Base-by-base conservation (phyloP, 2,888 invertebrate genomes). In the Hirtodrosophila alboralis region DNA sequence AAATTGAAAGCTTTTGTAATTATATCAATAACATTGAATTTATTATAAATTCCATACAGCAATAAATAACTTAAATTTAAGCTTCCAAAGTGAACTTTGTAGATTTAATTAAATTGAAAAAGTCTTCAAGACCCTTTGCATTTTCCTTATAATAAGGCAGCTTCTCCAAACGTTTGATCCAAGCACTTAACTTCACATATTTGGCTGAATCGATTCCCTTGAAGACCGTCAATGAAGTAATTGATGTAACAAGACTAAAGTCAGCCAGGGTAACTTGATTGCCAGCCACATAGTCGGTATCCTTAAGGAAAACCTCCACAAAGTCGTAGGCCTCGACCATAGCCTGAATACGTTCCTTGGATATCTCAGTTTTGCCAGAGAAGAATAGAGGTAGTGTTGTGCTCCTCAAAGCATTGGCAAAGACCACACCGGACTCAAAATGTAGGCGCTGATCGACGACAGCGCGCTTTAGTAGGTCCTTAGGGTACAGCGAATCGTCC, bases 181-280 rank as follows among this genome's bases (percentile, higher is more conserved):
- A 89, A 21, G 73, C 78, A 0, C 30, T 56, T 6, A 88, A 2
- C 45, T 85, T 88, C 0, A 77, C 79, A 51, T 76, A 88, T 48
- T 75, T 87, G 5, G 45, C 36, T 4, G 53, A 23, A 38, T 88
- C 84, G 30, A 83, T 56, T 3, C 75, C 75, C 26, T 69, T 31
- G 18, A 76, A 68, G 3, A 47, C 78, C 12, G 73, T 68, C 49
- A 86, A 12, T 3, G 84, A 81, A 1, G 77, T 73, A 2, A 86
- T 68, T 3, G 85, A 58, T 3, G 84, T 52, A n/a, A 87, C 53
- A 10, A 83, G 49, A 49, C 85, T 78, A 7, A 89, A 85, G 62
- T 89, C 89, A 1, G 89, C 89, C 44, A 89, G 69, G 0, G 89
- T 83, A 12, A 84, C 33, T 3, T 70, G 62, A 21, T 86, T 71